Base-by-base conservation (phyloP, 2,113 vertebrate genomes). In the Spea multiplicata region DNA sequence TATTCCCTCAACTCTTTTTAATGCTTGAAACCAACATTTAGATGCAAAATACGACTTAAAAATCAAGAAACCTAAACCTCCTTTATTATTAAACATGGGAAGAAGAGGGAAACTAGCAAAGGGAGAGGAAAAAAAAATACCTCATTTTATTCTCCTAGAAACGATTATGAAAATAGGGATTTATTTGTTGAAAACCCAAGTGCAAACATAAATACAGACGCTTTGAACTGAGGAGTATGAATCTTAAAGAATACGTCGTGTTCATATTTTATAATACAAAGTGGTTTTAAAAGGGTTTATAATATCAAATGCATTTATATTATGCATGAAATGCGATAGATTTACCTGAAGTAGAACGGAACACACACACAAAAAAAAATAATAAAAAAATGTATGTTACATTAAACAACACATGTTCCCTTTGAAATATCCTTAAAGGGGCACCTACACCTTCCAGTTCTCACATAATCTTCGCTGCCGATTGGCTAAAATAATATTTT, bases 81-180 rank as follows among this genome's bases (percentile, higher is more conserved):
- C 30, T 30, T 30, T 30, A 30, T 30, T 30, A 30, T 30, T 30
- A 30, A 30, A 30, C 30, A 30, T 30, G 30, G 30, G 30, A 30
- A 30, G 30, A 30, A 30, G 30, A 30, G 30, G 30, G 2, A 88
- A 90, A 93, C 91, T 89, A 92, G 91, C 90, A 89, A 90, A 91
- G 84, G 89, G 84, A 90, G 83, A 91, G n/a, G n/a, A n/a, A n/a
- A 91, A 90, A 89, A 88, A 90, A 79, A 90, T 90, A 89, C 87
- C 89, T 87, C 45, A 49, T 49, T 48, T 87, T 89, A 88, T 90
- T 90, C 87, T 89, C 90, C 87, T 50, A 89, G 87, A 86, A 91
- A 92, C 90, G 91, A 93, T 93, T 92, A 93, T 91, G 90, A 91
- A 93, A 93, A 93, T 89, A 91, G 90, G 90, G 91, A 91, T 92